phyloP scores from a whole-genome alignment of 2,888 invertebrate species.

The Dyspetes luteomarginatus region DNA sequence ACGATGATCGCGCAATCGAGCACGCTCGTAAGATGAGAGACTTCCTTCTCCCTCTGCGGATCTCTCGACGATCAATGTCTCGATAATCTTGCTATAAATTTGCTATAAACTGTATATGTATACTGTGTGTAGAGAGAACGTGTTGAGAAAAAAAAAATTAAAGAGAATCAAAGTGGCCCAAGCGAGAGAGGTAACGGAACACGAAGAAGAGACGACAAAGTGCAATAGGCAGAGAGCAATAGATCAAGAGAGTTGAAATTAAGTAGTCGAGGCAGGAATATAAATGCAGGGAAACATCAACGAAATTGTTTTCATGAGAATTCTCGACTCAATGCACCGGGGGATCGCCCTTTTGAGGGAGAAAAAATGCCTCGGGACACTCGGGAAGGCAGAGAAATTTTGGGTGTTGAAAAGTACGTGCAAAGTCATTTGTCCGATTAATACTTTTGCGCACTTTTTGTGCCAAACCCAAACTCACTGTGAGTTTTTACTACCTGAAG shows the following conservation, averaged over 20 bases:
- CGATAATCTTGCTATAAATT: not conserved
- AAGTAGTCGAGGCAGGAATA: constrained; percentile 50
- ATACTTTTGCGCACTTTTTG: constrained; percentile 17
- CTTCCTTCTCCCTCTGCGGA: constrained; percentile 15
- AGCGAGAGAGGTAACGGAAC: constrained; percentile 57
- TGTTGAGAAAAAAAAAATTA: not conserved
- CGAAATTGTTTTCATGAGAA: constrained; percentile 13
- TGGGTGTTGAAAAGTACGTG: constrained; percentile 23
- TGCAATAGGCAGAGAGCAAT: constrained; percentile 18
- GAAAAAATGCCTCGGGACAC: not conserved
- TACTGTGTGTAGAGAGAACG: not conserved
- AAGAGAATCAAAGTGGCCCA: constrained; percentile 41
- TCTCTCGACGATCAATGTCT: not conserved
- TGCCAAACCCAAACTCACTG: not conserved
- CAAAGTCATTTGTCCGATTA: constrained; percentile 1
- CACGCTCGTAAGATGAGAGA: not conserved
- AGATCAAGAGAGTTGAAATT: constrained; percentile 44
- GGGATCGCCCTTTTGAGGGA: constrained; percentile 31
- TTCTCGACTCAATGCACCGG: constrained; percentile 10
- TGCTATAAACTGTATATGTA: no score
- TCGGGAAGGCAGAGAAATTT: no score
- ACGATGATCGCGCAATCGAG: constrained; percentile 11
- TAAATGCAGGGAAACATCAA: no score
- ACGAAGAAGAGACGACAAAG: not conserved
- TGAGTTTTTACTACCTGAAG: not conserved